phyloP scores from a whole-genome alignment of 2,888 invertebrate species.

The Tenthredo amoena region DNA sequence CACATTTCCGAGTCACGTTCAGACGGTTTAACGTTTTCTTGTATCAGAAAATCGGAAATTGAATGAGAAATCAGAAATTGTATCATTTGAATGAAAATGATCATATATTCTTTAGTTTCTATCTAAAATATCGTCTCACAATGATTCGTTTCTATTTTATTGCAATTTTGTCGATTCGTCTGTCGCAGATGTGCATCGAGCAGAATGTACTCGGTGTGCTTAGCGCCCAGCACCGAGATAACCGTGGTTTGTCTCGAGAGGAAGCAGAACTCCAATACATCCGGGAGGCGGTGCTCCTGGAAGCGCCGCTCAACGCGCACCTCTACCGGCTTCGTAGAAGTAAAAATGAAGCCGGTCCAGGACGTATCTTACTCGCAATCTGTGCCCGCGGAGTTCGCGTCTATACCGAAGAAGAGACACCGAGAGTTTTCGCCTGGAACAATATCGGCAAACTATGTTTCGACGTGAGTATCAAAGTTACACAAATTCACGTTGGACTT shows the following conservation, averaged over 20 bases:
- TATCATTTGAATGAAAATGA: no score
- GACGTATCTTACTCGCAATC: slow-evolving; percentile 93
- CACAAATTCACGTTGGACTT: neutral
- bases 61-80: no score
- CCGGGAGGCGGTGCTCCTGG: slow-evolving; percentile 90
- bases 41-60: no score
- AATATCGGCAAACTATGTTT: slow-evolving; percentile 97
- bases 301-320: slow-evolving; percentile 95
- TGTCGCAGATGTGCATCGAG: slow-evolving; percentile 75
- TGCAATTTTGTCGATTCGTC: neutral
- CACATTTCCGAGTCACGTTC: no score
- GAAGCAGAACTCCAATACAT: slow-evolving; percentile 95
- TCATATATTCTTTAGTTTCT: neutral
- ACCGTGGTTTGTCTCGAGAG: slow-evolving; percentile 86
- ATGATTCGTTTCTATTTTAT: neutral
- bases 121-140: neutral
- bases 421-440: slow-evolving; percentile 91
- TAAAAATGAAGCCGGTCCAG: slow-evolving; percentile 87
- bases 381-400: slow-evolving; percentile 96
- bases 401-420: slow-evolving; percentile 84
- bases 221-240: slow-evolving; percentile 85
- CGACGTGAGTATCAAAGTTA: slow-evolving; percentile 81
- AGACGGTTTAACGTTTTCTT: no score
- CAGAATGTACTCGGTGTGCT: slow-evolving; percentile 73
- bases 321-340: slow-evolving; percentile 89